Percentiles rank a stretch among this genome's conserved stretches.
phyloP scores from a whole-genome alignment of 2,113 vertebrate species.

The Passer montanus region DNA sequence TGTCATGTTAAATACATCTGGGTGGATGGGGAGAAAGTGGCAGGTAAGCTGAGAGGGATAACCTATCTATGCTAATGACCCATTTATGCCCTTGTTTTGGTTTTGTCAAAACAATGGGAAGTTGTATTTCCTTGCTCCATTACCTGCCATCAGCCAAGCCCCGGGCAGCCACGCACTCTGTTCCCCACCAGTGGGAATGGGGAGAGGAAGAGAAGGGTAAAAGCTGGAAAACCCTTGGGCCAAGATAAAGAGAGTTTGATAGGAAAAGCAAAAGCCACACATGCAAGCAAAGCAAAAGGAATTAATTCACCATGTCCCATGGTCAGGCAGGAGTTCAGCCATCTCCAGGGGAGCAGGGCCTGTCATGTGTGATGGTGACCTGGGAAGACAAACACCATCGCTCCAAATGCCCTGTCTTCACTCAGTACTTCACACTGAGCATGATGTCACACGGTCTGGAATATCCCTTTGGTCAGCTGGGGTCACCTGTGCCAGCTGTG shows the following conservation, averaged over 20 bases:
- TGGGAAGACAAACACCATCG: background rate
- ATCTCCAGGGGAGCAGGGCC: background rate
- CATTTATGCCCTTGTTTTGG: background rate
- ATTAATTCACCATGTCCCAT: background rate
- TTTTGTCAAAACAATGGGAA: background rate
- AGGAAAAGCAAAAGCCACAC: background rate
- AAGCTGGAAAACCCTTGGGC: background rate
- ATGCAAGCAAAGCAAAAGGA: background rate
- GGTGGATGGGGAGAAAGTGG: background rate
- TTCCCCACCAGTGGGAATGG: background rate
- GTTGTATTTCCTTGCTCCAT: background rate
- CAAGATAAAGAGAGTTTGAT: background rate
- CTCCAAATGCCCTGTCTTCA: background rate
- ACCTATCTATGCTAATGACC: background rate
- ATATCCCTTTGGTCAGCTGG: background rate
- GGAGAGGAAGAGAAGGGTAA: background rate
- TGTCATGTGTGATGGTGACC: accelerated
- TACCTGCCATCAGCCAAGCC: background rate
- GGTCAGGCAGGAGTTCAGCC: background rate
- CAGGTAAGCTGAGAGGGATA: background rate
- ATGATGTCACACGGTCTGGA: background rate
- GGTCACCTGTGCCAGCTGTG: background rate
- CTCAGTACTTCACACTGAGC: background rate
- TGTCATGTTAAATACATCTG: background rate
- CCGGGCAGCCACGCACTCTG: accelerated